Conservation (phyloP, 1,140 invertebrate genomes). For the Idris sp. region DNA sequence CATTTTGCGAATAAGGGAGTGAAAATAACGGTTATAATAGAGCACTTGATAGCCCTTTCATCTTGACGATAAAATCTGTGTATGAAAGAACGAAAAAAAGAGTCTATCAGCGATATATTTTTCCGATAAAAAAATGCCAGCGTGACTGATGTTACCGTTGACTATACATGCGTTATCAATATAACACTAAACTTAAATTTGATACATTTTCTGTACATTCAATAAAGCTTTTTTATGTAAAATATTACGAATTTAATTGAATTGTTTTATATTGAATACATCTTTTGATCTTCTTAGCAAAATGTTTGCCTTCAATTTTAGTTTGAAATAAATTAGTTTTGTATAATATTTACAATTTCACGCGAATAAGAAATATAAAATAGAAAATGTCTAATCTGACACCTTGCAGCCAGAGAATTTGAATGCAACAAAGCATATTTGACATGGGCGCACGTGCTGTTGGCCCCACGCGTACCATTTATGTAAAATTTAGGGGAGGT, state of each 20-base stretch:
- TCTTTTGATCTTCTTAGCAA: too few species aligned
- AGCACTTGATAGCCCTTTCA: slow-evolving; percentile 67
- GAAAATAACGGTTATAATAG: slow-evolving; percentile 55
- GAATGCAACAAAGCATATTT: slow-evolving; percentile 48
- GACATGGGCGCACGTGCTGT: slow-evolving; percentile 53
- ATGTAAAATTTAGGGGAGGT: slow-evolving; percentile 44
- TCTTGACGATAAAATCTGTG: slow-evolving; percentile 67
- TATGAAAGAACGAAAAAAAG: slow-evolving; percentile 58
- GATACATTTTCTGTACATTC: slow-evolving; percentile 25
- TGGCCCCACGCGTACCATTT: slow-evolving; percentile 56
- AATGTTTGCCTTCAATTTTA: too few species aligned
- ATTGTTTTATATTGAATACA: too few species aligned
- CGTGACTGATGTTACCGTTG: slow-evolving; percentile 60
- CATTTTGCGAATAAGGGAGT: slow-evolving; percentile 45
- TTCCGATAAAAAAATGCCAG: slow-evolving; percentile 67
- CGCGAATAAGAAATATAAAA: too few species aligned
- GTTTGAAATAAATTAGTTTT: too few species aligned
- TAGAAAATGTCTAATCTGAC: slow-evolving; percentile 5
- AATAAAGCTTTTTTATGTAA: too few species aligned
- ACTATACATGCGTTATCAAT: slow-evolving; percentile 52
- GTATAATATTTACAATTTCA: too few species aligned
- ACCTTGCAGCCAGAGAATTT: slow-evolving; percentile 46
- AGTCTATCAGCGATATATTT: slow-evolving; percentile 67
- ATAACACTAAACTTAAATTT: slow-evolving; percentile 55
- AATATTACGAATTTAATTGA: too few species aligned